Conservation (phyloP, 30 jellyfish, hydroid and myxozoan species). For the Pelagia noctiluca region DNA sequence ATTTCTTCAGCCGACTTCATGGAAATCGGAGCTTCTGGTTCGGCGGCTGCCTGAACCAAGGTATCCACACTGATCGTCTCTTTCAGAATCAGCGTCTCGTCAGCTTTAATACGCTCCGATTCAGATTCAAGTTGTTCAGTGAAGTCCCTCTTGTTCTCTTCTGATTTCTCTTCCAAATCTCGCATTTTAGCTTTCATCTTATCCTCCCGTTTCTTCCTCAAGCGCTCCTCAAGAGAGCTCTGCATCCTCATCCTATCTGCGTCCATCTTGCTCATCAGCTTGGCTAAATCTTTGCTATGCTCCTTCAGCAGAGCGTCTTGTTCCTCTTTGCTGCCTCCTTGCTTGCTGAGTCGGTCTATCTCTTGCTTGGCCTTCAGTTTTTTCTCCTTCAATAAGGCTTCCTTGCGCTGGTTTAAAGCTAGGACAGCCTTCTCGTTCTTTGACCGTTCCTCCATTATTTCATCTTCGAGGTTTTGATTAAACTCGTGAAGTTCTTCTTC, state of each 20-base stretch:
- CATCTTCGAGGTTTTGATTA: conserved; percentile 73
- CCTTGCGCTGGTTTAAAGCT: conserved; percentile 92
- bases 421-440: conserved; percentile 89
- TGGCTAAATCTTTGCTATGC: conserved; percentile 95
- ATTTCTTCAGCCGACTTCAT: conserved; percentile 47
- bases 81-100: conserved; percentile 81
- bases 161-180: conserved; percentile 85
- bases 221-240: conserved; percentile 87
- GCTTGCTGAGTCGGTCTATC: conserved; percentile 75
- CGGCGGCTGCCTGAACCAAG: conserved; percentile 62
- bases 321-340: conserved; percentile 95
- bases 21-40: conserved; percentile 35
- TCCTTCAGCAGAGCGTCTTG: conserved; percentile 91
- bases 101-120: conserved; percentile 72
- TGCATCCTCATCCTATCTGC: conserved; percentile 98
- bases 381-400: conserved; percentile 88
- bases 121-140: conserved; percentile 83
- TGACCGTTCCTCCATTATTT: conserved; percentile 81
- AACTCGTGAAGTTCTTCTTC: conserved; percentile 72
- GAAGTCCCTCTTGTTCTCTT: conserved; percentile 75
- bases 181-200: conserved; percentile 73
- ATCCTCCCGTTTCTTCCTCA: conserved; percentile 90
- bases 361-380: conserved; percentile 92
- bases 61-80: conserved; percentile 81
- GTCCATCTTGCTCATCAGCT: conserved; percentile 95